Conservation (phyloP, 1,140 invertebrate species). For the Drosophila repletoides region DNA sequence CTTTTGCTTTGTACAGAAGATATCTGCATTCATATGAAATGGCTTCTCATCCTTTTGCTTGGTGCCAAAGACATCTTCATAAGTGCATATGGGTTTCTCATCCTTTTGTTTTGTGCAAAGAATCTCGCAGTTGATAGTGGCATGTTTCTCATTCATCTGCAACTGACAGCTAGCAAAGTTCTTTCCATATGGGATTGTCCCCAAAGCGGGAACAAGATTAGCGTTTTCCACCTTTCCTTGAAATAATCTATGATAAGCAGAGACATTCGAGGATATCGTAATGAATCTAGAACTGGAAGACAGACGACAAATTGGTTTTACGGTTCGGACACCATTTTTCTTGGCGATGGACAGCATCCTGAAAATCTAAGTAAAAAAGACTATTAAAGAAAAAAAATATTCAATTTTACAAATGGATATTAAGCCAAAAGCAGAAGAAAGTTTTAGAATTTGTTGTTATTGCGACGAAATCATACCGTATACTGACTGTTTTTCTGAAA, state of each 20-base stretch:
- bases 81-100: too few relatives aligned
- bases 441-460: not conserved
- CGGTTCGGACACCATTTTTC: not conserved
- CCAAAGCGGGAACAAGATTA: too few relatives aligned
- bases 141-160: too few relatives aligned
- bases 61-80: too few relatives aligned
- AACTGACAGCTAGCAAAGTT: too few relatives aligned
- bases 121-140: too few relatives aligned
- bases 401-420: not conserved
- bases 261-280: not conserved
- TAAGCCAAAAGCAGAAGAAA: not conserved
- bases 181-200: too few relatives aligned
- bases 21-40: too few relatives aligned
- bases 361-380: not conserved
- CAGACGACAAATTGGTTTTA: not conserved
- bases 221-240: too few relatives aligned
- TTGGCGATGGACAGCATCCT: constrained; percentile 4
- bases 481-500: not conserved
- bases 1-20: too few relatives aligned
- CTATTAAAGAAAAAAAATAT: not conserved
- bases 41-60: too few relatives aligned
- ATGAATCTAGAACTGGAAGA: not conserved
- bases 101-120: too few relatives aligned
- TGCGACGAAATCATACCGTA: not conserved
- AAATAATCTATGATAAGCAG: not conserved